These are phyloP conservation scores for Scolopax mira DNA, from an alignment of 2,113 vertebrate genomes.

Conservation along the genomic window DNA sequence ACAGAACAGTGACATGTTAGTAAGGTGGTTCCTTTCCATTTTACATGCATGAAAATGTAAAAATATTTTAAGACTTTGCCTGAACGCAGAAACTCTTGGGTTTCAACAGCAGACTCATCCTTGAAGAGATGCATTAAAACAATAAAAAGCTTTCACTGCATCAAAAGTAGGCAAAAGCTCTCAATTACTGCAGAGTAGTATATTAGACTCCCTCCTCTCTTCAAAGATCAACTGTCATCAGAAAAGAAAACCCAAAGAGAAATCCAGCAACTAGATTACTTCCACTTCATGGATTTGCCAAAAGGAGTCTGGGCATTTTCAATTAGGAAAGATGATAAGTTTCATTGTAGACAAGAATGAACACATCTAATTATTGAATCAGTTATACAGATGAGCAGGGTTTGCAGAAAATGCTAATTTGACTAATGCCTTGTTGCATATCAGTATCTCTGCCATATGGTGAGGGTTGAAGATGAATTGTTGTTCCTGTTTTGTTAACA, in stretches of 20 bases:
- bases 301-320: neutral
- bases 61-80: neutral
- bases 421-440: constrained; percentile 20
- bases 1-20: accelerated
- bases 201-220: neutral
- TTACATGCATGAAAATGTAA: neutral
- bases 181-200: neutral
- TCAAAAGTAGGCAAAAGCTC: neutral
- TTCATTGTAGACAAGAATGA: neutral
- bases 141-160: neutral
- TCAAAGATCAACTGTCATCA: neutral
- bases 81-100: neutral
- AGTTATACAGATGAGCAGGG: neutral
- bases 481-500: constrained; percentile 38
- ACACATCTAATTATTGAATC: constrained; percentile 10
- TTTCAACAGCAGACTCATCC: neutral
- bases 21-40: neutral
- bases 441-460: constrained; percentile 25
- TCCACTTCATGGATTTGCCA: neutral
- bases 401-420: constrained; percentile 36
- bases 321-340: neutral
- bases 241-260: neutral
- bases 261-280: neutral
- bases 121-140: neutral
- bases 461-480: constrained; percentile 6